Conservation (phyloP, 2,113 vertebrate species). For the Tauraco erythrolophus region DNA sequence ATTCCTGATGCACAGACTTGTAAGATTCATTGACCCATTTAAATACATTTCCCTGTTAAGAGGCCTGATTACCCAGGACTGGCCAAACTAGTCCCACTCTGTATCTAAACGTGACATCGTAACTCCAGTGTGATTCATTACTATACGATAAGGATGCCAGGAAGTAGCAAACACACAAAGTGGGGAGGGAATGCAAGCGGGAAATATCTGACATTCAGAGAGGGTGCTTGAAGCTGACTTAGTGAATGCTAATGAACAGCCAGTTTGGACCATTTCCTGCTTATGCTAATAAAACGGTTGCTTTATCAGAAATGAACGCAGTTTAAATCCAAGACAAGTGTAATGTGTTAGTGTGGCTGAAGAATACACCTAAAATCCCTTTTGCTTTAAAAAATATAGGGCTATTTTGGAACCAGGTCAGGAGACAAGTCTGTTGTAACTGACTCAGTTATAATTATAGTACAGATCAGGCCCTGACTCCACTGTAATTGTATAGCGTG, state of each 20-base stretch:
- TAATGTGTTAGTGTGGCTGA: not conserved
- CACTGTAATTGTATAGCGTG: conserved; percentile 63
- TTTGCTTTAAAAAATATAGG: conserved; percentile 40
- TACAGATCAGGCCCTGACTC: conserved; percentile 60
- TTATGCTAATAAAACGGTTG: conserved; percentile 2
- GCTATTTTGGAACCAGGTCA: conserved; percentile 64
- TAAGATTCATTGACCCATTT: conserved; percentile 67
- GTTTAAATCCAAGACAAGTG: not conserved
- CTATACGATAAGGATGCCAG: conserved; percentile 58
- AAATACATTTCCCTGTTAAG: conserved; percentile 56
- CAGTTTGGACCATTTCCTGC: conserved; percentile 44
- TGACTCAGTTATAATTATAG: conserved; percentile 74
- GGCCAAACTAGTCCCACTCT: conserved; percentile 40
- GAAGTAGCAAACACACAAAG: conserved; percentile 61
- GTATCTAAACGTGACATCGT: conserved; percentile 3
- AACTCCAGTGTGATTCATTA: conserved; percentile 49
- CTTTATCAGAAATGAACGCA: conserved; percentile 11
- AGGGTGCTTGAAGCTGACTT: conserved; percentile 14
- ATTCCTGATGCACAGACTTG: conserved; percentile 21
- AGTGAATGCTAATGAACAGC: conserved; percentile 44
- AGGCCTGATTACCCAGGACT: conserved; percentile 34
- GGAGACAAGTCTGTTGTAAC: conserved; percentile 64
- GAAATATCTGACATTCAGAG: conserved; percentile 66
- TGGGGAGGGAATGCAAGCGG: conserved; percentile 34
- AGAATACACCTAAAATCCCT: conserved; percentile 31